Base-by-base conservation (phyloP, 1,140 invertebrate species). In the Bombus superbus region DNA sequence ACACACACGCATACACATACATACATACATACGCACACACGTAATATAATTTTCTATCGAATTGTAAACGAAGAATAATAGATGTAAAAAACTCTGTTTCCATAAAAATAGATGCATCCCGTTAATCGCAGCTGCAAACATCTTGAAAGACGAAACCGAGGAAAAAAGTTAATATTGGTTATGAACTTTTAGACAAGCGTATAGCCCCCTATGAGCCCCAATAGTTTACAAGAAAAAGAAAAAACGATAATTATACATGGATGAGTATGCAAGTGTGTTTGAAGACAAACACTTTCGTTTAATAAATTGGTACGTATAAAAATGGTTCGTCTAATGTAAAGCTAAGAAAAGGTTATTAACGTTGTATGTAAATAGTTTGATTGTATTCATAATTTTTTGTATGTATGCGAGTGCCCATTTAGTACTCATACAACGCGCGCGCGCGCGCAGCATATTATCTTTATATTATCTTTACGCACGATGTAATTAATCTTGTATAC, bases 311-410 rank as follows among this genome's bases (percentile, higher is more conserved):
- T 81, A 57, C 74, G 72, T 84, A 83, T 89, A 78, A 89, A 64
- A 89, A 91, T 88, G 83, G 64, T 89, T 92, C 85, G 83, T 83
- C 90, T 86, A 62, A 88, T 79, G 69, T 91, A 87, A 75, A 86
- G 68, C 59, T 90, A 88, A 88, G 68, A 88, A 53, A 81, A 72
- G 44, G 85, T 87, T 87, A 90, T 85, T 83, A 84, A 89, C 77
- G 66, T 81, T 91, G 91, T 90, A 92, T 91, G 91, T 90, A 91
- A 88, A 91, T 91, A 92, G 90, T 92, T 92, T 90, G 89, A 92
- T 91, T 89, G 89, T 89, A 90, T 40, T 84, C 32, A 89, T 91
- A 81, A 73, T 90, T 83, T 85, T 82, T 88, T 91, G 72, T 88
- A 86, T 81, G 87, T 69, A 85, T 42, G 83, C 85, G 89, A 92